Base-by-base conservation (phyloP, 2,888 invertebrate species). In the Drosophila algonquin region DNA sequence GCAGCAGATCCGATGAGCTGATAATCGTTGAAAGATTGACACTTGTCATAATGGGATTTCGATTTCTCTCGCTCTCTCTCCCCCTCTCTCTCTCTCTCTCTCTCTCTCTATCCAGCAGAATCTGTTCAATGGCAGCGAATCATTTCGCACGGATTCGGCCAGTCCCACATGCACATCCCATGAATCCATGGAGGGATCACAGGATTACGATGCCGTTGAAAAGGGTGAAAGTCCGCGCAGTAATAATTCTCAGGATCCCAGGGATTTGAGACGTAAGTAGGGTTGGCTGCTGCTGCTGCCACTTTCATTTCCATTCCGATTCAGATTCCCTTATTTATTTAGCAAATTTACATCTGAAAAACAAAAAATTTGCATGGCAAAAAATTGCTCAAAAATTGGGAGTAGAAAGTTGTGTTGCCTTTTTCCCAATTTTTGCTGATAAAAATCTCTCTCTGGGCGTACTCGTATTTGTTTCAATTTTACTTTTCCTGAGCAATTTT, bases 141-240 rank as follows among this genome's bases (percentile, higher is more conserved):
- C 92, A 67, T 93, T 93, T 84, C 92, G 94, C 76, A 93, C 94
- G 65, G 94, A 94, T 86, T 94, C 94, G 64, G 93, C 94, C 89
- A 94, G 94, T 75, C 94, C 94, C 64, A 94, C 94, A 45, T 94
- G 94, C 90, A 94, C 94, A 73, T 94, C 94, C 51, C 92, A 94
- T 79, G 94, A 94, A 89, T 94, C 94, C 79, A 90, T 94, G 87
- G 94, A 94, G 87, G 94, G 94, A 73, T 93, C 94, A 85, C 93
- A 93, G 73, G 94, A 94, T 90, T 92, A 92, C 83, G 94, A 94
- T 88, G 93, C 93, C 68, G 83, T 83, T 77, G 94, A 94, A 85
- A 92, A 92, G 85, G 93, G 92, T 90, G 92, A 92, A 90, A 92
- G 92, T 90, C 92, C 92, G 79, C 90, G 92, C 81, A 92, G 92